Base-by-base conservation (phyloP, 2,797 vertebrate genomes). In the Cacajao melanocephalus region DNA sequence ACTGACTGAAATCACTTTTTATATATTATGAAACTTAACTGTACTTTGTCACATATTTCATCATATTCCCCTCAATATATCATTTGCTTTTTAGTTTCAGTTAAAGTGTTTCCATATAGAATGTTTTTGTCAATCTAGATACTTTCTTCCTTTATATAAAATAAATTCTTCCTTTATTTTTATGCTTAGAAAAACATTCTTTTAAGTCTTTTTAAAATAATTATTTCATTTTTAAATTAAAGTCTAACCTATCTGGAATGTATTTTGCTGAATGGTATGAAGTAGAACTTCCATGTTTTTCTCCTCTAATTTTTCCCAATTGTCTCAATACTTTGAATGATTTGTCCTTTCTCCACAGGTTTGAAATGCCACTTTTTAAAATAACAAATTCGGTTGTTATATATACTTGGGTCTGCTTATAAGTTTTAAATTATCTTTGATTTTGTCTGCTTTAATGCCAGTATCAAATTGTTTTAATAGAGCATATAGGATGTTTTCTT, bases 191-290 rank as follows among this genome's bases (percentile, higher is more conserved):
- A 64, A 64, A 64, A 33, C 1, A 12, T 30, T 58, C 24, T 28
- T 61, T 61, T 64, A 55, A 55, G 19, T 61, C 33, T 64, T n/a
- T 33, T 8, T 17, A 8, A 8, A 80, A 76, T 76, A 67, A n/a
- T 28, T 33, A 88, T 86, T 96, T 97, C 22, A 79, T 67, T 86
- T 95, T 88, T 89, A 76, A 84, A 50, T 85, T 88, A 61, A 93
- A 95, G 4, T 57, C 28, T 84, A 70, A 88, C 52, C 15, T 72
- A 17, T 50, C 33, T 81, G 22, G 7, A 80, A 64, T 88, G 55
- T 67, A 58, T 94, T 97, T 87, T 88, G 58, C 30, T 82, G 17
- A 97, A 70, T 41, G 28, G 24, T 46, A 90, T 67, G 30, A 92
- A 64, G n/a, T 55, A 70, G 39, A 89, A 33, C 36, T 86, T 72